A percentile compares a stretch with the other conserved stretches of the same genome.
phyloP scores from a whole-genome alignment of 2,113 vertebrate species.

The Bubo scandiacus region DNA sequence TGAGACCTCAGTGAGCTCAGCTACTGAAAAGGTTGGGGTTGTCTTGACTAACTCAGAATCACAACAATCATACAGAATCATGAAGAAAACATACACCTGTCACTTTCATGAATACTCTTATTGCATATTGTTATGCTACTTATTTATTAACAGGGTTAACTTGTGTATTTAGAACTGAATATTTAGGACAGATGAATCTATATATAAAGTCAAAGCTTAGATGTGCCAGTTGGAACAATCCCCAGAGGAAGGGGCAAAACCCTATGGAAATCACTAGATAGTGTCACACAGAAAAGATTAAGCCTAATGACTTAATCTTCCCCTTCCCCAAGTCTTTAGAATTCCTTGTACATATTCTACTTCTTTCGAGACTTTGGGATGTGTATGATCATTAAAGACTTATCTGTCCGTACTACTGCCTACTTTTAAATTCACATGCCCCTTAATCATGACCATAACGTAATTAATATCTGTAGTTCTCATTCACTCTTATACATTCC shows the following conservation, averaged over 20 bases:
- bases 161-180: neutral
- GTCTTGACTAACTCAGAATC: neutral
- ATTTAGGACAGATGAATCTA: neutral
- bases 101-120: neutral
- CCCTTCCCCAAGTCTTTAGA: neutral
- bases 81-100: neutral
- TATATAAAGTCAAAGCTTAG: neutral
- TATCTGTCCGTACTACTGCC: neutral
- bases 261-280: neutral
- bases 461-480: neutral
- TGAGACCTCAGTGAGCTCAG: neutral
- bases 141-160: neutral
- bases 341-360: neutral
- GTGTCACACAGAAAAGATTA: neutral
- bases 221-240: neutral
- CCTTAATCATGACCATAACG: neutral
- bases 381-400: neutral
- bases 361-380: neutral
- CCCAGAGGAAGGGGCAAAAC: neutral
- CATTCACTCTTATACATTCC: neutral
- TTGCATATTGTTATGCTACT: fast-evolving
- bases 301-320: neutral
- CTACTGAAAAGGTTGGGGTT: neutral
- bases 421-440: neutral
- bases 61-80: neutral